Evolutionary conservation across 1,140 invertebrate species (phyloP), one percentile per base, ranked within the genome.

Genomic region (Nylanderia fulva): DNA sequence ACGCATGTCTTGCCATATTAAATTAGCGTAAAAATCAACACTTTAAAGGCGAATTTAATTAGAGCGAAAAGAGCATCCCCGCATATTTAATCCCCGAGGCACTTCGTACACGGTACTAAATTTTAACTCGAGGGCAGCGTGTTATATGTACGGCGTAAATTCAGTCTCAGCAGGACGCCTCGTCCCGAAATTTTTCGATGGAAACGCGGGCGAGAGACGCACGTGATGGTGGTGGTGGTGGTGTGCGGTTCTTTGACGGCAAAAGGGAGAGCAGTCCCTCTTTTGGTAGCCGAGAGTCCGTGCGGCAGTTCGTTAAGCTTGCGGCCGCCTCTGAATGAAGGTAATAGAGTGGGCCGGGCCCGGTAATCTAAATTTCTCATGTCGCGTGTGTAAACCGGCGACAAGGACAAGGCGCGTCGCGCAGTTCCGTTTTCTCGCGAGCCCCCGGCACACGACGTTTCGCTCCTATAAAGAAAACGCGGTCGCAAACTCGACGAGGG

Each of bases 321-420:
- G 76, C 79, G 80, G 72, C 85, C 68, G 79, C 52, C 82, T 87
- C 79, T 88, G 84, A 89, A 90, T 89, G 79, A 89, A 89, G 85
- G 85, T 86, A 89, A 86, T 88, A 85, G 85, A 88, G 87, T 89
- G 85, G 80, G 85, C 75, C 56, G 85, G 86, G 58, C 74, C 74
- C 54, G 69, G 88, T 90, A 92, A 91, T 91, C 89, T 90, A 87
- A 91, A 92, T 91, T 90, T 92, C 84, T 90, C 86, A 85, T 88
- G 86, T 86, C 85, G 80, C 52, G 79, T 83, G 79, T 83, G 61
- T 36, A 87, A 42, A 64, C 48, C 54, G 39, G 21, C 39, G 85
- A 79, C 85, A 52, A 58, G 64, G 85, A 79, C 85, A 52, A 58
- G 64, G 56, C 66, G 85, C 61, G 42, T 39, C 72, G 69, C 64